Base-by-base conservation (phyloP, 2,888 invertebrate species). In the Notodonta ziczac region DNA sequence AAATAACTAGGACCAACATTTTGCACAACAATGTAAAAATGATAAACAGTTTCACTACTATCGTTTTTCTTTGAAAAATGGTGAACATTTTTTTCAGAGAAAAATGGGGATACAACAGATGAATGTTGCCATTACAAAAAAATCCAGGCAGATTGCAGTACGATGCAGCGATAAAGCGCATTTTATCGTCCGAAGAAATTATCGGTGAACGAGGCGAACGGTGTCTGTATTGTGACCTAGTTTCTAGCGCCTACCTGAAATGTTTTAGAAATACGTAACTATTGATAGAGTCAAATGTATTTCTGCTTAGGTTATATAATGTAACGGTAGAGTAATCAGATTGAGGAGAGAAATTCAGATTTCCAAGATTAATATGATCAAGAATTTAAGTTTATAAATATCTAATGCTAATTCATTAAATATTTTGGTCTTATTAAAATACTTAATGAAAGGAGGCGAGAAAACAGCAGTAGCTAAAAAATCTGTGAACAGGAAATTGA, bases 151-250 rank as follows among this genome's bases (percentile, higher is more conserved):
- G 57, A 58, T 68, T 61, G 55, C 62, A 58, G 56, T 58, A 56
- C 56, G 50, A 39, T 65, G 69, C 63, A 70, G 62, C 66, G 70
- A 63, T 75, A 73, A 77, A 74, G 72, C 64, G 74, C 72, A 74
- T 66, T 70, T 63, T 70, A 75, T 77, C 69, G 73, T 75, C 65
- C 63, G 61, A 67, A 73, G 78, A 73, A 73, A 65, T 71, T 80
- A 80, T 79, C 77, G 64, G 66, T 70, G 67, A 70, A 72, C 77
- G 73, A 70, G 66, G 62, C 65, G 72, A 71, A 72, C 71, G 61
- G 67, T 72, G 61, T 61, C 64, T 73, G 62, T 8, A 39, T 16
- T 50, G 32, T 65, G 72, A 72, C 76, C 80, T 60, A 79, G 70
- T 60, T 66, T 74, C 71, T 73, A 68, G 72, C 73, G 73, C 32